Conservation (phyloP, 1,140 invertebrate genomes). For the Magallana gigas region DNA sequence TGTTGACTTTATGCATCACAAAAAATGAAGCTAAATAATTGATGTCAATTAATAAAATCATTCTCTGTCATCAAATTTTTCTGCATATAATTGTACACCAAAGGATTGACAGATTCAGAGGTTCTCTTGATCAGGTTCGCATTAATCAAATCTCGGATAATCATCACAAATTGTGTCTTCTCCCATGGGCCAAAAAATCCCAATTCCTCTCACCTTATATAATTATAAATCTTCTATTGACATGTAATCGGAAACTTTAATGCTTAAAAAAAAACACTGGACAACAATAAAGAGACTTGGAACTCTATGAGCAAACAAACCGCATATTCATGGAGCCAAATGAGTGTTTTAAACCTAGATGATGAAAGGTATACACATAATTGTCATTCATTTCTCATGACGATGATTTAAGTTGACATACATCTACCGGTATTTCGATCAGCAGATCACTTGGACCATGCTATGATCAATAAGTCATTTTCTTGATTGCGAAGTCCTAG, state of each 20-base stretch:
- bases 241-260: background rate
- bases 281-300: too few relatives aligned
- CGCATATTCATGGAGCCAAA: background rate
- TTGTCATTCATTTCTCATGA: background rate
- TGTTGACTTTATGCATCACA: too few relatives aligned
- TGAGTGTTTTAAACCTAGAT: background rate
- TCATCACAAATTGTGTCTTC: background rate
- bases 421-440: background rate
- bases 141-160: background rate
- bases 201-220: background rate
- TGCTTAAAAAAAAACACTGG: background rate
- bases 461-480: background rate
- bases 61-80: too few relatives aligned
- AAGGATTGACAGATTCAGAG: background rate
- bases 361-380: background rate
- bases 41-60: too few relatives aligned
- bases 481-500: background rate
- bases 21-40: too few relatives aligned
- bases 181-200: background rate
- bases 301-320: too few relatives aligned
- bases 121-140: too few relatives aligned
- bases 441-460: background rate
- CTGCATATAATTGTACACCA: too few relatives aligned
- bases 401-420: background rate
- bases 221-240: background rate